Evolutionary conservation across 1,140 invertebrate genomes (phyloP).

Genomic region (Drosophila tsacasi): DNA sequence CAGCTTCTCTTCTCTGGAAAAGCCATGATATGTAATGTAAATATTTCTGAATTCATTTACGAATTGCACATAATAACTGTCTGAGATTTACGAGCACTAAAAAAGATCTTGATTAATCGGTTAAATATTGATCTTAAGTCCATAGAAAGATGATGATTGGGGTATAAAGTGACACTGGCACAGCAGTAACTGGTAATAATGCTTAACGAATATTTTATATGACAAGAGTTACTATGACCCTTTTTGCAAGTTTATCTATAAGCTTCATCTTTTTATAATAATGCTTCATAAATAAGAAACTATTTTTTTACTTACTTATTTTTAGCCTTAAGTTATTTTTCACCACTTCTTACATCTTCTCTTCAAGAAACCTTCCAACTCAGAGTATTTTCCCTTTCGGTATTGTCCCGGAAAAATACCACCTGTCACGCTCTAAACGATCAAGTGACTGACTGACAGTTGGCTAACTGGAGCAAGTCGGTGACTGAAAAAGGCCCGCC

Average conservation of each 20-base stretch:
- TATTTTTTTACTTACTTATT: too few species aligned
- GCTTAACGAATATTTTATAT: too few species aligned
- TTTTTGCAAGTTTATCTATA: too few species aligned
- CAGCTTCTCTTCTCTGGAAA: not conserved
- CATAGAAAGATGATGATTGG: not conserved
- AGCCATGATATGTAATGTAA: not conserved
- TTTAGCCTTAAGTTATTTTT: not conserved
- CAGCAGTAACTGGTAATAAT: not conserved
- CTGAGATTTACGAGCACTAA: not conserved
- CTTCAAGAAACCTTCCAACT: not conserved
- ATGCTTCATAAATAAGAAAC: too few species aligned
- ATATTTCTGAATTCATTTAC: not conserved
- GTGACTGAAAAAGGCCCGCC: constrained; percentile 51
- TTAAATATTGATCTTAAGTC: not conserved
- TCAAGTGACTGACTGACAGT: constrained; percentile 53
- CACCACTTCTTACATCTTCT: too few species aligned
- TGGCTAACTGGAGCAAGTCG: constrained; percentile 58
- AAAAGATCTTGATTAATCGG: not conserved
- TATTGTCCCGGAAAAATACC: constrained; percentile 1
- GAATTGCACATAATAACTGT: not conserved
- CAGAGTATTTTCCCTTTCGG: constrained; percentile 13
- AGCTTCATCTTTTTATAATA: not conserved
- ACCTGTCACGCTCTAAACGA: constrained; percentile 42
- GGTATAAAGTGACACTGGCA: not conserved
- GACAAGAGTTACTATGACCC: not conserved